Evolutionary conservation across 2,888 invertebrate genomes (phyloP).

Genomic region (Ypsolopha scabrella): DNA sequence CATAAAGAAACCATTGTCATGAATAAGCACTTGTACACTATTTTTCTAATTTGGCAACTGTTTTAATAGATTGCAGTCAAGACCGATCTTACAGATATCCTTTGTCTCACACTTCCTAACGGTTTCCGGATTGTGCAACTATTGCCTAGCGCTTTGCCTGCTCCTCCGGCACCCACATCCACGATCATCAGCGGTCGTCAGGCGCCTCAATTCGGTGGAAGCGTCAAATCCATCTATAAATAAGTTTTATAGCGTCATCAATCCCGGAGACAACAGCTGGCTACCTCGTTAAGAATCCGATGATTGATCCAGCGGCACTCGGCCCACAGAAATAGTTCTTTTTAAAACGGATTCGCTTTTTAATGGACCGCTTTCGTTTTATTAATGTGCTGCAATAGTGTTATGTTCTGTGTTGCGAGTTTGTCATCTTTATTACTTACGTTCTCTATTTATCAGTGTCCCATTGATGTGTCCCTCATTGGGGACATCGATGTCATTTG

Average conservation of each 20-base stretch:
- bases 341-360: not conserved
- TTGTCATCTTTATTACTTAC: no score
- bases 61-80: no score
- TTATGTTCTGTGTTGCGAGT: no score
- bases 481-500: no score
- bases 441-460: no score
- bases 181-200: not conserved
- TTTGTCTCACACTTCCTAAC: no score
- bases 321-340: slow-evolving; percentile 9
- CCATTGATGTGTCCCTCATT: no score
- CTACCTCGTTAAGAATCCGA: slow-evolving; percentile 57
- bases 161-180: not conserved
- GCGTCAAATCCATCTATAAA: slow-evolving; percentile 38
- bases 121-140: no score
- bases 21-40: no score
- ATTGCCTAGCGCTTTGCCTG: not conserved
- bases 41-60: no score
- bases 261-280: slow-evolving; percentile 58
- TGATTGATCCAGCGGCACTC: slow-evolving; percentile 49
- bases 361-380: not conserved
- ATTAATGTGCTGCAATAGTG: not conserved
- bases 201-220: slow-evolving; percentile 2
- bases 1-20: no score
- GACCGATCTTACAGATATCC: no score
- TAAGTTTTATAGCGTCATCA: slow-evolving; percentile 65